Percentiles rank a stretch among this genome's conserved stretches.
phyloP scores from a whole-genome alignment of 2,113 vertebrate genomes.

The Urocynchramus pylzowi region DNA sequence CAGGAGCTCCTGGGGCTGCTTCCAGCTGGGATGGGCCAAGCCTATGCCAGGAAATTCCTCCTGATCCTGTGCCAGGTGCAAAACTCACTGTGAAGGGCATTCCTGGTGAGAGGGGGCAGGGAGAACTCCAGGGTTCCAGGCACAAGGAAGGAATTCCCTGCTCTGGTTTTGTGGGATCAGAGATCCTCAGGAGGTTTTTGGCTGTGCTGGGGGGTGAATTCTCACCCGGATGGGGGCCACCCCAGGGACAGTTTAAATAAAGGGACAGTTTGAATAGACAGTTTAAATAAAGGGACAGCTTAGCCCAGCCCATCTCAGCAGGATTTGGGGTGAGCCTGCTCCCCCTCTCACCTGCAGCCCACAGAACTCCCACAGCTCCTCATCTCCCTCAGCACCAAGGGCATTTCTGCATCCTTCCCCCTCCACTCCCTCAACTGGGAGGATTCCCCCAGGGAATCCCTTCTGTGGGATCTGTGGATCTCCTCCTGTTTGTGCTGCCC shows the following conservation, averaged over 20 bases:
- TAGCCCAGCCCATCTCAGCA: background rate
- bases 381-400: background rate
- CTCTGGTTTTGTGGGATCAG: background rate
- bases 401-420: background rate
- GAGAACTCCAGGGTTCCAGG: background rate
- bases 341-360: background rate
- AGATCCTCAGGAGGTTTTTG: background rate
- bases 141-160: background rate
- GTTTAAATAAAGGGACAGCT: no score
- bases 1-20: background rate
- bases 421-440: background rate
- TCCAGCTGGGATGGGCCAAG: background rate
- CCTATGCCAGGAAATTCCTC: background rate
- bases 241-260: background rate
- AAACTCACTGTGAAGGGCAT: background rate
- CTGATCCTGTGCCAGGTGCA: background rate
- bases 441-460: background rate
- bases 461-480: background rate
- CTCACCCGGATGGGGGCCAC: background rate
- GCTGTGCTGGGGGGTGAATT: background rate
- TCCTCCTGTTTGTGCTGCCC: background rate
- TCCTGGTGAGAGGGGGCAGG: background rate
- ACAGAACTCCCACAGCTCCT: background rate
- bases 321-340: background rate
- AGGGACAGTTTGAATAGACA: background rate